A percentile compares a stretch with the other conserved stretches of the same genome.
Conservation (phyloP, 2,888 invertebrate species). For the Odontomyia ornata region DNA sequence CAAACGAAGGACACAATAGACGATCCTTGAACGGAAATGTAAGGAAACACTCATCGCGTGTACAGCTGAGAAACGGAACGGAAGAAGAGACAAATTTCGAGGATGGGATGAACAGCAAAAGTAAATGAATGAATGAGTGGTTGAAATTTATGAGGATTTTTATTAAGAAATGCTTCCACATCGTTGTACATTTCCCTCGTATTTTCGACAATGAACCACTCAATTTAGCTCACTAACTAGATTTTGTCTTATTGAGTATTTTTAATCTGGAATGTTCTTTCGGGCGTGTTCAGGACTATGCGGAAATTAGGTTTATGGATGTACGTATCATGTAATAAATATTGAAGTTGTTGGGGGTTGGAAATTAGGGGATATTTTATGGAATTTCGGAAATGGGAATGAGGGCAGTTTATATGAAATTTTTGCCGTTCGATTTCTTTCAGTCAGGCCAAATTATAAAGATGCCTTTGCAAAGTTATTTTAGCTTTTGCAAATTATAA, state of each 20-base stretch:
- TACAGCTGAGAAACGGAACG: neutral
- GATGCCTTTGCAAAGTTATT: no score
- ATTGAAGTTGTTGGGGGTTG: no score
- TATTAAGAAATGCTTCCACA: constrained; percentile 8
- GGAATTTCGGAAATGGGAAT: no score
- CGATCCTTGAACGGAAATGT: neutral
- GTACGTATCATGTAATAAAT: neutral
- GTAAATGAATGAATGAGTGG: constrained; percentile 14
- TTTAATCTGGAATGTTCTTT: neutral
- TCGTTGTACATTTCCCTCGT: neutral
- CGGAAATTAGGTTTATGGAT: neutral
- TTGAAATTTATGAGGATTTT: constrained; percentile 33
- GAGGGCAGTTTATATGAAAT: no score
- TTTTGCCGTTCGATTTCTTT: no score
- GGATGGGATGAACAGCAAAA: neutral
- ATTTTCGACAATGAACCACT: neutral
- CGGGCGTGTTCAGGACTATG: neutral
- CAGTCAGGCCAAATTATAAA: no score
- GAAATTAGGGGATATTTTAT: no score
- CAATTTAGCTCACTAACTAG: constrained; percentile 24
- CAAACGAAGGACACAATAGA: neutral
- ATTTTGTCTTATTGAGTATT: constrained; percentile 1
- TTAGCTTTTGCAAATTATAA: no score
- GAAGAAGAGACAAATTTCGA: constrained; percentile 1
- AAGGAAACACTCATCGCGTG: neutral